phyloP scores from a whole-genome alignment of 2,797 vertebrate genomes.

The Pelobates cultripes region DNA sequence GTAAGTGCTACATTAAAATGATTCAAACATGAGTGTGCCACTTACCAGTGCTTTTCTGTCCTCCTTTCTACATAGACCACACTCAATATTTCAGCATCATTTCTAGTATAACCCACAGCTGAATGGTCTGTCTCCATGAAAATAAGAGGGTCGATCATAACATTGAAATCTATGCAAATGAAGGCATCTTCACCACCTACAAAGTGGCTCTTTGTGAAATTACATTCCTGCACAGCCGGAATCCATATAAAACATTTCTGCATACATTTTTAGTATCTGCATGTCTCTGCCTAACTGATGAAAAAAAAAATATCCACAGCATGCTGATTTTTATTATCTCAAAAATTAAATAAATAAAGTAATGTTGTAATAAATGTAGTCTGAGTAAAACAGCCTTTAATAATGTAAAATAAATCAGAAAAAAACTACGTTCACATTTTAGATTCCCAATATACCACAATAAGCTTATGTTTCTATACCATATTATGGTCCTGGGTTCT shows the following conservation, averaged over 20 bases:
- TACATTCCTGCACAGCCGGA: conserved; percentile 51
- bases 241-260: conserved; percentile 47
- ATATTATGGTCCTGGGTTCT: conserved; percentile 21
- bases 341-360: conserved; percentile 27
- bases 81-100: not conserved
- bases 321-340: conserved; percentile 49
- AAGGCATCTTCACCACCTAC: conserved; percentile 50
- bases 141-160: conserved; percentile 32
- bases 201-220: conserved; percentile 51
- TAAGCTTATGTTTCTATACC: conserved; percentile 16
- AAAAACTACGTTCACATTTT: conserved; percentile 34
- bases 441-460: conserved; percentile 46
- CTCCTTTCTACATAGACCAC: not conserved
- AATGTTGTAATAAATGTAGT: conserved; percentile 19
- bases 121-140: conserved; percentile 21
- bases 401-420: conserved; percentile 45
- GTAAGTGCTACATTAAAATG: no score
- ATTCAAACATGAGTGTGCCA: no score
- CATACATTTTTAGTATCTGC: conserved; percentile 52
- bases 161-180: conserved; percentile 54
- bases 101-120: conserved; percentile 4
- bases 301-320: conserved; percentile 38
- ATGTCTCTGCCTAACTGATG: conserved; percentile 38
- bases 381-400: conserved; percentile 35
- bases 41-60: no score